Evolutionary conservation across 2,113 vertebrate species (phyloP).

Genomic region (Phasianus colchicus): DNA sequence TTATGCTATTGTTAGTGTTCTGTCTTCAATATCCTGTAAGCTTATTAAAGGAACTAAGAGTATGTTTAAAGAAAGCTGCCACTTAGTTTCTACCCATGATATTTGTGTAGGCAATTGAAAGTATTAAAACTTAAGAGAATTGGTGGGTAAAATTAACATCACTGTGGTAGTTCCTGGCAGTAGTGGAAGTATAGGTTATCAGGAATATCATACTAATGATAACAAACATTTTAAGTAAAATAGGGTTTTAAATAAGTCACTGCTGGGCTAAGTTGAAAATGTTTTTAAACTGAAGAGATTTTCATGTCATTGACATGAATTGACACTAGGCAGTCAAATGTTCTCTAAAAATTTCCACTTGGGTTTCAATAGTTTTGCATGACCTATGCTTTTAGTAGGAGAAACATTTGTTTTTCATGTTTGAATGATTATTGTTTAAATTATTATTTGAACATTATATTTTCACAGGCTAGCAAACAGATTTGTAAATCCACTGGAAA

Average conservation of each 20-base stretch:
- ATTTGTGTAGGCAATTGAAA: neutral
- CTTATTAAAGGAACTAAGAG: neutral
- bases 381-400: neutral
- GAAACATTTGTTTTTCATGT: neutral
- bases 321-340: neutral
- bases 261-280: neutral
- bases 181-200: neutral
- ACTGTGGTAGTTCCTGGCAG: neutral
- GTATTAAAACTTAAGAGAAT: neutral
- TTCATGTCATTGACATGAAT: neutral
- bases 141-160: neutral
- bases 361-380: neutral
- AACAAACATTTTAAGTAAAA: neutral
- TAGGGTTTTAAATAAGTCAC: neutral
- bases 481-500: neutral
- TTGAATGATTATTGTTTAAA: neutral
- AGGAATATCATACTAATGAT: neutral
- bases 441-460: neutral
- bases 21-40: neutral
- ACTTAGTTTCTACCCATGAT: fast-evolving
- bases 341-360: neutral
- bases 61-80: neutral
- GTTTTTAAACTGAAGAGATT: neutral
- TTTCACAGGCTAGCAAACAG: neutral
- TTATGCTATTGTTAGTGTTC: neutral